Evolutionary conservation across 2,113 vertebrate species (phyloP).

Genomic region (Illadopsis cleaveri): DNA sequence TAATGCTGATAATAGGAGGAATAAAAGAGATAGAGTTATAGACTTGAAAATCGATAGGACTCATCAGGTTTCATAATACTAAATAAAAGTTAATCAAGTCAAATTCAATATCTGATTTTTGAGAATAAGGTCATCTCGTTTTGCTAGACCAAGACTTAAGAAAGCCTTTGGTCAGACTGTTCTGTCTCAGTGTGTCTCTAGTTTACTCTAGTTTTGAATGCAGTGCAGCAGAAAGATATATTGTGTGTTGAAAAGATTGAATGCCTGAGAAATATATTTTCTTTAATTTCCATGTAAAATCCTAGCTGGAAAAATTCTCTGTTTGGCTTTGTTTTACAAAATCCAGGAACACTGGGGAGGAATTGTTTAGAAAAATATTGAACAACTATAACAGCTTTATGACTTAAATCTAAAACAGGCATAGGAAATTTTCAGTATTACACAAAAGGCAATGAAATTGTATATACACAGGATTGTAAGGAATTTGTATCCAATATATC

Average conservation of each 20-base stretch:
- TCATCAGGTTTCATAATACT: not conserved
- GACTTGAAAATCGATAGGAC: not conserved
- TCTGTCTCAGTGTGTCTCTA: not conserved
- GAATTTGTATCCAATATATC: not conserved
- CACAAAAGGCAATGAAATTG: not conserved
- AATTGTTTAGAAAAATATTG: not conserved
- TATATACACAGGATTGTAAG: not conserved
- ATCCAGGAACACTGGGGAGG: not conserved
- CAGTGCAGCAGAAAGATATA: not conserved
- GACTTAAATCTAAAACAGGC: not conserved
- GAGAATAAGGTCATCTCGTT: not conserved
- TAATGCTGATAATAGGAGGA: not conserved
- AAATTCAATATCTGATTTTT: not conserved
- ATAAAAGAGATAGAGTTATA: not conserved
- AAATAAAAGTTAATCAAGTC: conserved; percentile 21
- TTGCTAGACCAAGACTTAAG: not conserved
- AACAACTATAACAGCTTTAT: not conserved
- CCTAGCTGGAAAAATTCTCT: not conserved
- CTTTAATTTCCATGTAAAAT: not conserved
- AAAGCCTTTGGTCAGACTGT: not conserved
- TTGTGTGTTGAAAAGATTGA: not conserved
- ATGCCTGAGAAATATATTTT: not conserved
- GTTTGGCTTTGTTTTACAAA: not conserved
- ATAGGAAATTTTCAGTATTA: not conserved
- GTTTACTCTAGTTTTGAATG: not conserved